Conservation (phyloP, 2,797 vertebrate genomes). For the Malacoctenus gilli region DNA sequence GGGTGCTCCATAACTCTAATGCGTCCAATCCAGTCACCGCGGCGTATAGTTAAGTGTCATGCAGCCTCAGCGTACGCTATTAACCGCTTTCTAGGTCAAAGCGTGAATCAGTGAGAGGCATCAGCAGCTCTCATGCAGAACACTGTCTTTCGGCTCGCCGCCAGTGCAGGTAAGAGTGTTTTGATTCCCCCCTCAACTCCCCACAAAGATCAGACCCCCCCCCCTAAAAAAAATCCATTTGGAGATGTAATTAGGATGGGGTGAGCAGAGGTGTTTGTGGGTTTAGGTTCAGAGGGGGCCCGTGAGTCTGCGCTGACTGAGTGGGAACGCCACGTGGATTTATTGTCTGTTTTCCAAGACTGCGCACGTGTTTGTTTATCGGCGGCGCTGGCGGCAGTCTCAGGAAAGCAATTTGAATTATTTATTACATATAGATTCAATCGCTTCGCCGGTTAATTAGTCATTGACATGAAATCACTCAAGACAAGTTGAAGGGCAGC, state of each 20-base stretch:
- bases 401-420: slow-evolving; percentile 1
- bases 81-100: slow-evolving; percentile 64
- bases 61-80: slow-evolving; percentile 43
- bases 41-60: slow-evolving; percentile 45
- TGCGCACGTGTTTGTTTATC: neutral
- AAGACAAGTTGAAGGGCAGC: neutral
- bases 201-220: slow-evolving; percentile 5
- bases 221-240: slow-evolving; percentile 30
- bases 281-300: slow-evolving; percentile 29
- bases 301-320: slow-evolving; percentile 36
- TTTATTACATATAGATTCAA: slow-evolving; percentile 15
- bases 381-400: neutral
- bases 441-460: neutral
- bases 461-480: slow-evolving; percentile 2
- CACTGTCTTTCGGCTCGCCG: neutral
- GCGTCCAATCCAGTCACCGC: slow-evolving; percentile 27
- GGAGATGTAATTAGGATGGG: slow-evolving; percentile 32
- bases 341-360: slow-evolving; percentile 3
- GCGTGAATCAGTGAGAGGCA: slow-evolving; percentile 48
- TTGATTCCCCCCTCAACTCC: slow-evolving; percentile 34
- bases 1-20: slow-evolving; percentile 40
- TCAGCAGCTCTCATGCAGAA: slow-evolving; percentile 27
- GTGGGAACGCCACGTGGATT: neutral
- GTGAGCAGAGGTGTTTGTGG: slow-evolving; percentile 37
- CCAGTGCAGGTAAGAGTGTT: slow-evolving; percentile 41